Conservation (phyloP, 2,888 invertebrate species). For the Caenorhabditis imperialis region DNA sequence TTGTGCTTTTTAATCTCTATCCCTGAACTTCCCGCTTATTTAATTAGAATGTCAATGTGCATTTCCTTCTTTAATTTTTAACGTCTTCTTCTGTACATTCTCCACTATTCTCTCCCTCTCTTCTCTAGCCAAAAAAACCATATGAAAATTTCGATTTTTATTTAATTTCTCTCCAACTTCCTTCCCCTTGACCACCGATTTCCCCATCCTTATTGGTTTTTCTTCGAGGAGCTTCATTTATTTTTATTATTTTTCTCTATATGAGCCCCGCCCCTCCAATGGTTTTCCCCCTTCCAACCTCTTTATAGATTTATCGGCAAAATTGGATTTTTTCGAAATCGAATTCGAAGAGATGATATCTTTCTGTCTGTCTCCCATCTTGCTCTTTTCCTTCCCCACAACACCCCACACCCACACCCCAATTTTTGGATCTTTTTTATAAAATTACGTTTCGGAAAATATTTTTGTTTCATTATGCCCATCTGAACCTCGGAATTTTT, state of each 20-base stretch:
- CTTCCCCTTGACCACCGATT: not conserved
- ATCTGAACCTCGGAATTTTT: too few relatives aligned
- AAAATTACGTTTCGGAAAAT: too few relatives aligned
- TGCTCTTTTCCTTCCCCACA: not conserved
- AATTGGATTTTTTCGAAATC: too few relatives aligned
- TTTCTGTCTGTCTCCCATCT: not conserved
- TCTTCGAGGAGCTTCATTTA: not conserved
- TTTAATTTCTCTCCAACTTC: not conserved
- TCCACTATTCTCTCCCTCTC: too few relatives aligned
- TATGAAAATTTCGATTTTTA: constrained; percentile 16
- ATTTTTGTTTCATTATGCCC: too few relatives aligned
- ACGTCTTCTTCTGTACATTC: constrained; percentile 6
- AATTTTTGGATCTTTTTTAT: constrained; percentile 15
- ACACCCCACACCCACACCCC: not conserved
- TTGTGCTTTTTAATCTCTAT: too few relatives aligned
- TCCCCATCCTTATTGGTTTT: not conserved
- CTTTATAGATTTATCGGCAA: not conserved
- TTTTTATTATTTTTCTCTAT: not conserved
- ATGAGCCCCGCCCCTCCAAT: not conserved
- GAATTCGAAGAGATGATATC: constrained; percentile 17
- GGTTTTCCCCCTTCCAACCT: not conserved
- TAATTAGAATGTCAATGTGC: too few relatives aligned
- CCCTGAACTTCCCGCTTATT: too few relatives aligned
- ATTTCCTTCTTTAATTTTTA: not conserved
- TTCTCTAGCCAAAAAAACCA: constrained; percentile 30